phyloP scores from a whole-genome alignment of 1,140 invertebrate genomes.

The Aphaenogaster rudis region DNA sequence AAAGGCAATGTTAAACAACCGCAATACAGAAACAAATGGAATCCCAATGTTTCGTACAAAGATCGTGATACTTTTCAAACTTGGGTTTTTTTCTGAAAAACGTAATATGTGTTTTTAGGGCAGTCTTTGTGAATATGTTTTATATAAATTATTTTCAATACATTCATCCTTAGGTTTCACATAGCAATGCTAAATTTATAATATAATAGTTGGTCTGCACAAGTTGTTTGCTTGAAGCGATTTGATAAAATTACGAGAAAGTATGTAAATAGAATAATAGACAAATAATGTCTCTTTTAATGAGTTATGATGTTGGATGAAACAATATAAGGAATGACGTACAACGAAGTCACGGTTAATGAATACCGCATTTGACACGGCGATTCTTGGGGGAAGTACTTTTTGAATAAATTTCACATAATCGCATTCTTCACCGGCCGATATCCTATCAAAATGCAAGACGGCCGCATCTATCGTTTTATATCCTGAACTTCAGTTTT shows the following conservation, averaged over 20 bases:
- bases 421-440: conserved; percentile 56
- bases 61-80: neutral
- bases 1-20: conserved; percentile 11
- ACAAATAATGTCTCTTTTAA: neutral
- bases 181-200: neutral
- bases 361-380: conserved; percentile 16
- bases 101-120: neutral
- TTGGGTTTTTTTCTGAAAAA: neutral
- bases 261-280: neutral
- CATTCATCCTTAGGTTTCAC: neutral
- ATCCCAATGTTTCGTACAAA: neutral
- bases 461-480: conserved; percentile 67
- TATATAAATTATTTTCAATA: neutral
- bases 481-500: conserved; percentile 60
- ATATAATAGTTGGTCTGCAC: conserved; percentile 2
- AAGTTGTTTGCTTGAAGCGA: neutral
- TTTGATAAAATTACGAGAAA: conserved; percentile 12
- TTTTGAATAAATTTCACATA: conserved; percentile 60
- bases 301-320: neutral
- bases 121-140: neutral
- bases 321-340: neutral
- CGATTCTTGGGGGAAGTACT: conserved; percentile 26
- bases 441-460: conserved; percentile 63
- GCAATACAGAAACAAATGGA: neutral
- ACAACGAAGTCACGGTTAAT: conserved; percentile 26